These are phyloP conservation scores for Andrena dorsata DNA, from an alignment of 2,888 invertebrate species.

Conservation along the genomic window DNA sequence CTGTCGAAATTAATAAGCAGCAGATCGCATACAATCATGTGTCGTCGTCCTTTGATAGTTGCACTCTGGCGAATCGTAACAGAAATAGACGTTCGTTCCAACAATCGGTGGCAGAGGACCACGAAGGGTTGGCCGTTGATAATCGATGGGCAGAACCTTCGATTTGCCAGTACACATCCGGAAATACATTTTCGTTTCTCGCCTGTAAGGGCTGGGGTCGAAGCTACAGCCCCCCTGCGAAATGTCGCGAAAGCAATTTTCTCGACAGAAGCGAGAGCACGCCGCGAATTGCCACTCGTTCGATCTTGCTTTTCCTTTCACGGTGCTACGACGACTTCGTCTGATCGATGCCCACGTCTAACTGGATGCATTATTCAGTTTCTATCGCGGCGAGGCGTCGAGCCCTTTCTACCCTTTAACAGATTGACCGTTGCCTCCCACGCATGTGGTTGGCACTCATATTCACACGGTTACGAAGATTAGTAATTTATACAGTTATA, in stretches of 20 bases:
- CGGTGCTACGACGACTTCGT: conserved; percentile 32
- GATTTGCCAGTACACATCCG: conserved; percentile 79
- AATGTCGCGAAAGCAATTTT: conserved; percentile 77
- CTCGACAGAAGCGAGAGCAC: conserved; percentile 56
- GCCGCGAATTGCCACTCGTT: conserved; percentile 61
- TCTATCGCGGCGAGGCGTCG: not conserved
- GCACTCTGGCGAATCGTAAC: not conserved
- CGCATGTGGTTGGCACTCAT: too few relatives aligned
- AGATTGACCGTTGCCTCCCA: too few relatives aligned
- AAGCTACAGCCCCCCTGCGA: conserved; percentile 48
- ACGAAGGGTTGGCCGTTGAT: conserved; percentile 49
- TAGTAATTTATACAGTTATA: too few relatives aligned
- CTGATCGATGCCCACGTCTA: conserved; percentile 61
- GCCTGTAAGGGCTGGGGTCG: conserved; percentile 63
- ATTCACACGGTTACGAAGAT: too few relatives aligned
- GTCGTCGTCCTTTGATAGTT: not conserved
- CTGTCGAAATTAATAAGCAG: too few relatives aligned
- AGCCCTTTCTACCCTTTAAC: not conserved
- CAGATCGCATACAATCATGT: too few relatives aligned
- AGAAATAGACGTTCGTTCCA: conserved; percentile 3
- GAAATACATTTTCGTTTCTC: conserved; percentile 81
- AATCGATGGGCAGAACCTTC: conserved; percentile 76
- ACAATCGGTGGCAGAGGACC: conserved; percentile 8
- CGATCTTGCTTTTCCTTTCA: conserved; percentile 56
- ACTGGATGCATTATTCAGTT: conserved; percentile 36